Conservation (phyloP, 1,140 invertebrate species). For the Ceratosolen fusciceps region DNA sequence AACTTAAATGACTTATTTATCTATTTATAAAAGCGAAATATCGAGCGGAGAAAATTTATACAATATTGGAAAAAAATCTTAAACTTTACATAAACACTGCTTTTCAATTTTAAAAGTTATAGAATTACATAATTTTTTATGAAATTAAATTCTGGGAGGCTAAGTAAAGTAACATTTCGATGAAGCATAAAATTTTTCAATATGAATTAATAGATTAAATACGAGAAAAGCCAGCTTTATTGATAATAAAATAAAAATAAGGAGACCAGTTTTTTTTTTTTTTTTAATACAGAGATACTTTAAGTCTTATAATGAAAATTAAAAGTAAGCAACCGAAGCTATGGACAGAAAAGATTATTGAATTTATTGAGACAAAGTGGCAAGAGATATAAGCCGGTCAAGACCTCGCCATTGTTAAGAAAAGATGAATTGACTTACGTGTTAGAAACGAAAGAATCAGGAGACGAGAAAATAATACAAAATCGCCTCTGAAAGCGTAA, state of each 20-base stretch:
- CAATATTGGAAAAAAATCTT: too few species aligned
- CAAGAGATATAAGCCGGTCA: conserved; percentile 21
- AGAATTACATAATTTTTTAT: background rate
- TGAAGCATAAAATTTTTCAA: background rate
- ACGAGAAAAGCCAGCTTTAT: conserved; percentile 5
- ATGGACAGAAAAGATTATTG: conserved; percentile 43
- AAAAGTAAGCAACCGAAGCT: conserved; percentile 11
- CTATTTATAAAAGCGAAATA: too few species aligned
- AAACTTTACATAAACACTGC: too few species aligned
- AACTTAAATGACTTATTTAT: too few species aligned
- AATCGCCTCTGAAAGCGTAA: background rate
- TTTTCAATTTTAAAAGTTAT: too few species aligned
- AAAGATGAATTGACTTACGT: conserved; percentile 29
- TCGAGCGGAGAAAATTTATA: too few species aligned
- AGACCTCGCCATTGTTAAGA: conserved; percentile 20
- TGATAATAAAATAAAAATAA: background rate
- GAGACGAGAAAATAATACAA: conserved; percentile 14
- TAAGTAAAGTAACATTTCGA: background rate
- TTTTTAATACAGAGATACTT: background rate
- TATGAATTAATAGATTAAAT: background rate
- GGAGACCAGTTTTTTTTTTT: background rate
- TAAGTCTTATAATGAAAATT: conserved; percentile 13
- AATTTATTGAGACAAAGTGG: conserved; percentile 42
- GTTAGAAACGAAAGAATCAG: conserved; percentile 17
- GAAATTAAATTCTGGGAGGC: background rate